Evolutionary conservation across 2,888 invertebrate genomes (phyloP), one percentile per base, ranked within the genome.

Genomic region (Silvanus unidentatus): DNA sequence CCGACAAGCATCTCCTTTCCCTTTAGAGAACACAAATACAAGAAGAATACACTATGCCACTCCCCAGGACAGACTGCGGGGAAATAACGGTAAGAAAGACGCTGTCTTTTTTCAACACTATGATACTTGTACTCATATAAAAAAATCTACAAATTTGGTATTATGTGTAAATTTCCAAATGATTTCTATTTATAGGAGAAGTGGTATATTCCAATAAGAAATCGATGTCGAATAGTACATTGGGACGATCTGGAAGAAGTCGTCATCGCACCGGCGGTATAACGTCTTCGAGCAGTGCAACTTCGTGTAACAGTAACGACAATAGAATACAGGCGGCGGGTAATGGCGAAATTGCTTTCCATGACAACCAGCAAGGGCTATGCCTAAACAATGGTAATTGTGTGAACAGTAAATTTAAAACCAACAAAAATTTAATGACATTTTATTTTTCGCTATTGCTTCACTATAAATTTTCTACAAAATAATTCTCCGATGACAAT

Each of bases 1-100:
- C 62, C 74, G 84, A 13, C 84, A 84, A 62, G 78, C 83, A 6
- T 84, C 84, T 29, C 84, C 84, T 14, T 84, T 84, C 64, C 84
- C 84, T 16, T 72, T 80, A 53, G 84, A 84, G 65, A 81, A 79
- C 62, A 82, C 82, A 53, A 82, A 82, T 66, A 64, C 72, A 42
- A 71, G 82, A 44, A 74, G 82, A 52, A 71, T 76, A 57, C 75
- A 74, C 65, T 77, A 76, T 63, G 70, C 71, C 27, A 66, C 71
- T 37, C 67, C 72, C 32, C 73, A 72, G 57, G 73, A 74, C 44
- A 64, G 73, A 43, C 59, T 73, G 16, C 60, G 73, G 45, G 68
- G 65, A 29, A 69, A 63, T 49, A 71, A 70, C 55, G 72, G 74
- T 73, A 65, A 58, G 64, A 39, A n/a, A 9, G n/a, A n/a, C n/a